Conservation (phyloP, 2,113 vertebrate genomes). For the Oophaga pumilio region DNA sequence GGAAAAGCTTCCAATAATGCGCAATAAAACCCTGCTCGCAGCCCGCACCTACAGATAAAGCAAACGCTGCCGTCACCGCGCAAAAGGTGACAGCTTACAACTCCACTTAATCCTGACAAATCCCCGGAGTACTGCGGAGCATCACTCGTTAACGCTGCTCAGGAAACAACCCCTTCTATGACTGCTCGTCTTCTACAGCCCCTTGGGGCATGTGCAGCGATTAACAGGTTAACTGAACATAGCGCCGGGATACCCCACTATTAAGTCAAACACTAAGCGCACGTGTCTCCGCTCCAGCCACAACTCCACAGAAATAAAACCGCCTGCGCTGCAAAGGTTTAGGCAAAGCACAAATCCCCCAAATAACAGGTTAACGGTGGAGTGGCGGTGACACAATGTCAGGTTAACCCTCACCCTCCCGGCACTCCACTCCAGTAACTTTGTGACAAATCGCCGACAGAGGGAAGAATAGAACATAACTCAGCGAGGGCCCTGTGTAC, state of each 20-base stretch:
- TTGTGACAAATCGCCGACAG: conserved; percentile 27
- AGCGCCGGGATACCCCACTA: not conserved
- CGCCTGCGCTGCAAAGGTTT: not conserved
- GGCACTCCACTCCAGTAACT: conserved; percentile 22
- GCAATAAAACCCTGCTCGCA: not conserved
- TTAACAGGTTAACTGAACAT: conserved; percentile 30
- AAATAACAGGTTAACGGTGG: not conserved
- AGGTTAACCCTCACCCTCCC: not conserved
- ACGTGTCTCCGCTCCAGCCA: conserved; percentile 13
- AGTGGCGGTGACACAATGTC: not conserved
- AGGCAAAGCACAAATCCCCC: not conserved
- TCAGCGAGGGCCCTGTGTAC: conserved; percentile 21
- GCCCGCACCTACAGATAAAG: not conserved
- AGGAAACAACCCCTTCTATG: not conserved
- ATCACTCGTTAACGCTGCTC: not conserved
- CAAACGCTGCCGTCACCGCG: not conserved
- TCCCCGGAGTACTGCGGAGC: not conserved
- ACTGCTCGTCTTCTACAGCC: not conserved
- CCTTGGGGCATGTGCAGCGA: not conserved
- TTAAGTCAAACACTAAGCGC: conserved; percentile 5
- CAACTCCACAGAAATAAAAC: not conserved
- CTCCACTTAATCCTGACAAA: conserved; percentile 8
- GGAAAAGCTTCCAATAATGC: conserved; percentile 1
- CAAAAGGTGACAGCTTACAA: not conserved
- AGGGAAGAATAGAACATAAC: conserved; percentile 1